Conservation (phyloP, 2,888 invertebrate genomes). For the Acrobasis consociella region DNA sequence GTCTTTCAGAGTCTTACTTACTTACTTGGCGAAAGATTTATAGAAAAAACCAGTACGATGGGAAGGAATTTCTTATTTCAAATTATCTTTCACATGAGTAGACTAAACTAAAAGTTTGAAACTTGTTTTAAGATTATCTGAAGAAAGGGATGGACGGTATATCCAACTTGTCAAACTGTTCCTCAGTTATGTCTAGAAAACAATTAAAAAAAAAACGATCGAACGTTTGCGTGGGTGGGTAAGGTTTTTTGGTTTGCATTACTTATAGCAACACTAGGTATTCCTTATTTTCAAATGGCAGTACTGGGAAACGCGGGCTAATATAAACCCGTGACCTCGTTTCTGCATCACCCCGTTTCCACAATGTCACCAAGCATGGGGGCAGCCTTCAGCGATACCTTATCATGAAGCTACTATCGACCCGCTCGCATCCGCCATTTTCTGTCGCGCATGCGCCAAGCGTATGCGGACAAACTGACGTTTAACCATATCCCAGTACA, state of each 20-base stretch:
- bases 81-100: too few species aligned
- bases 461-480: slow-evolving; percentile 73
- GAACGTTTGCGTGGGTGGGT: too few species aligned
- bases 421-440: slow-evolving; percentile 53
- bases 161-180: too few species aligned
- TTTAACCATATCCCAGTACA: slow-evolving; percentile 57
- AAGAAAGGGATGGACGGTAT: too few species aligned
- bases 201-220: too few species aligned
- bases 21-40: too few species aligned
- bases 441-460: slow-evolving; percentile 60
- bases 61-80: too few species aligned
- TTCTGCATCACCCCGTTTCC: slow-evolving; percentile 67
- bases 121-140: too few species aligned
- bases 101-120: too few species aligned
- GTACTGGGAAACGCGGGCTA: slow-evolving; percentile 63
- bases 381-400: slow-evolving; percentile 63
- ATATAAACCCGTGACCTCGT: slow-evolving; percentile 70
- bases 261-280: background rate
- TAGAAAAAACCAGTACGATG: too few species aligned
- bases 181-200: too few species aligned
- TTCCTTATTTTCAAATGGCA: slow-evolving; percentile 32
- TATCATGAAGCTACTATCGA: slow-evolving; percentile 67
- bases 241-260: background rate
- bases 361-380: slow-evolving; percentile 68
- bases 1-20: too few species aligned